A percentile compares a stretch with the other conserved stretches of the same genome.
These are phyloP conservation scores for Meganola albula DNA, from an alignment of 2,888 invertebrate genomes.

Conservation along the genomic window DNA sequence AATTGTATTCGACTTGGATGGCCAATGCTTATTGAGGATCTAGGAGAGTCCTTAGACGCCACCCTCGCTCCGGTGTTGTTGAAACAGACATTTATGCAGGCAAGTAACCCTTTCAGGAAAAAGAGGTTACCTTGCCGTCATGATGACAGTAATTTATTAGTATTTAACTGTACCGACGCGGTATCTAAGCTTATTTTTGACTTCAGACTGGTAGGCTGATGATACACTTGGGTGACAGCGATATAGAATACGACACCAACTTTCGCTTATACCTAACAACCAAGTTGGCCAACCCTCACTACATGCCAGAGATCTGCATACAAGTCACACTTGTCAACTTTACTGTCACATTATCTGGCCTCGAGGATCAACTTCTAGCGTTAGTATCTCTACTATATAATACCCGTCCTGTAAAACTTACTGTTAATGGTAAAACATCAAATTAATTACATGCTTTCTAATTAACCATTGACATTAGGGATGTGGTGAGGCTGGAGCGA, in stretches of 20 bases:
- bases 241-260: conserved; percentile 92
- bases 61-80: conserved; percentile 89
- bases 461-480: no score
- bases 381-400: conserved; percentile 62
- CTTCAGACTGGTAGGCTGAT: conserved; percentile 88
- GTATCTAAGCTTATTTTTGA: not conserved
- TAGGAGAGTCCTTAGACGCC: conserved; percentile 92
- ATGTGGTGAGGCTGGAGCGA: conserved; percentile 93
- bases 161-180: not conserved
- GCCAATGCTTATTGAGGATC: conserved; percentile 92
- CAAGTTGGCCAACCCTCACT: conserved; percentile 95
- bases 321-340: conserved; percentile 96
- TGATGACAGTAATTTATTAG: not conserved
- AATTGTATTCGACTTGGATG: conserved; percentile 89
- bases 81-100: conserved; percentile 87
- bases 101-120: conserved; percentile 32
- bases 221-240: conserved; percentile 90
- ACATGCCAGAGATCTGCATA: conserved; percentile 93
- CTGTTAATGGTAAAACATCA: no score
- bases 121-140: not conserved
- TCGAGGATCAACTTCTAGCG: conserved; percentile 95
- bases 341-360: conserved; percentile 91
- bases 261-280: conserved; percentile 95
- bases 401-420: conserved; percentile 1
- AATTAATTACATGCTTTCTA: no score